These are phyloP conservation scores for Coreius guichenoti DNA, from an alignment of 2,797 vertebrate genomes.

Conservation along the genomic window DNA sequence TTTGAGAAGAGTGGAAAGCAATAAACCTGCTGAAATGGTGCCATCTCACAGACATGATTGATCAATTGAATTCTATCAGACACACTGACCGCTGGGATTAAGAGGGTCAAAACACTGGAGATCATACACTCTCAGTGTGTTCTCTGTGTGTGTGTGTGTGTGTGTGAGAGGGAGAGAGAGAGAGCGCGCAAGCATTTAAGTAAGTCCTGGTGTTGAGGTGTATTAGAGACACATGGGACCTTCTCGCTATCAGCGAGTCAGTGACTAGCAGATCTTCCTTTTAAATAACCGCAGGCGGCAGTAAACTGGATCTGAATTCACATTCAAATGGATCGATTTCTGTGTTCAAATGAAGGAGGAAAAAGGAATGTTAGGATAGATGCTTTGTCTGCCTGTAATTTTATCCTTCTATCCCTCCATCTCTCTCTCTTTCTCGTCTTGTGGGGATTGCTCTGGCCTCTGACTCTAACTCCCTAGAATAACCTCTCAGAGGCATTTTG, in stretches of 20 bases:
- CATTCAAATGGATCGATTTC: slow-evolving; percentile 53
- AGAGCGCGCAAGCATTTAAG: slow-evolving; percentile 25
- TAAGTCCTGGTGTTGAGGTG: slow-evolving; percentile 21
- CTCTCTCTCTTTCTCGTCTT: slow-evolving; percentile 42
- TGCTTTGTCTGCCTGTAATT: slow-evolving; percentile 78
- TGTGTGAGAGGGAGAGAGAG: slow-evolving; percentile 27
- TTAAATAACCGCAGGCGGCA: slow-evolving; percentile 24
- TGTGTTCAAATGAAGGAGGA: slow-evolving; percentile 37
- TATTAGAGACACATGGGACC: slow-evolving; percentile 46
- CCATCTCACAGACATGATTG: slow-evolving; percentile 99
- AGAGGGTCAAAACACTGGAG: slow-evolving; percentile 98
- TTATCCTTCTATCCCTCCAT: slow-evolving; percentile 30
- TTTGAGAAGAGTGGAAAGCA: slow-evolving; percentile 94
- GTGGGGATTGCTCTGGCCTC: slow-evolving; percentile 60
- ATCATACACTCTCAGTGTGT: slow-evolving; percentile 85
- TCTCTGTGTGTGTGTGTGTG: slow-evolving; percentile 47
- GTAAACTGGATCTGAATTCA: slow-evolving; percentile 44
- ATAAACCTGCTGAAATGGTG: slow-evolving; percentile 99
- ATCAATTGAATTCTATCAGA: slow-evolving; percentile 99
- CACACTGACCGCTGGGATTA: slow-evolving; percentile 98
- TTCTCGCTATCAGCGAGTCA: background rate
- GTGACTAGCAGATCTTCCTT: slow-evolving; percentile 20
- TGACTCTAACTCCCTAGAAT: slow-evolving; percentile 79
- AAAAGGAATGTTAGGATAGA: slow-evolving; percentile 54
- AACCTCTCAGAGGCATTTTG: slow-evolving; percentile 90